Evolutionary conservation across 2,113 vertebrate species (phyloP), one percentile per base, ranked within the genome.

Genomic region (Zootoca vivipara): DNA sequence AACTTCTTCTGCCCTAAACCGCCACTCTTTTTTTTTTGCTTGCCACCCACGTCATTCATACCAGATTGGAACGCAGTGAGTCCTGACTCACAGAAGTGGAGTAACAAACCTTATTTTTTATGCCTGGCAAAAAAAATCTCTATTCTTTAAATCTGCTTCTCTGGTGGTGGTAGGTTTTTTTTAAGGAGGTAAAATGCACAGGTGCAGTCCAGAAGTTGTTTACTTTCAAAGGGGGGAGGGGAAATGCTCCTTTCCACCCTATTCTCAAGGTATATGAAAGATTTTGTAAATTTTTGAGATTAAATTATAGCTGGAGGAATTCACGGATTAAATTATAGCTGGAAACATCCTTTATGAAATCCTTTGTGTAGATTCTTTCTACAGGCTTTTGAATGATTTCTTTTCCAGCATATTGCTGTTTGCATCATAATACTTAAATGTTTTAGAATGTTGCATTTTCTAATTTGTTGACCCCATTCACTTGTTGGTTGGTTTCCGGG

Each of bases 1-100:
- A 95, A 89, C 89, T 89, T 52, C 97, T 99, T 69, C 95, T 97
- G 22, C 92, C 86, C 56, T 96, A 93, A 35, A 2, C 58, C 64
- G 13, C 40, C 42, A 33, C 3, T 52, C 35, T 26, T 2, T 81
- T 26, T 2, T 80, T 52, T 52, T 33, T 33, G 40, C 69, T 65
- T 67, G 20, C 35, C 30, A 24, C 40, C 7, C 18, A 42, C 24
- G 46, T 10, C 30, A 5, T 26, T 33, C 40, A 38, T 33, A 40
- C 26, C 70, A 69, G 87, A 35, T n/a, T 78, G 28, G 67, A 62
- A 70, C 88, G 83, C 28, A 72, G 40, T n/a, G 7, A 64, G 78
- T 65, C 67, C 87, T 77, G 82, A 40, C 58, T 79, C 82, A 12
- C 20, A 86, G 38, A 91, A 90, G 28, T 28, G 9, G 86, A 82